Evolutionary conservation across 2,113 vertebrate genomes (phyloP).

Genomic region (Tetraodon nigroviridis): DNA sequence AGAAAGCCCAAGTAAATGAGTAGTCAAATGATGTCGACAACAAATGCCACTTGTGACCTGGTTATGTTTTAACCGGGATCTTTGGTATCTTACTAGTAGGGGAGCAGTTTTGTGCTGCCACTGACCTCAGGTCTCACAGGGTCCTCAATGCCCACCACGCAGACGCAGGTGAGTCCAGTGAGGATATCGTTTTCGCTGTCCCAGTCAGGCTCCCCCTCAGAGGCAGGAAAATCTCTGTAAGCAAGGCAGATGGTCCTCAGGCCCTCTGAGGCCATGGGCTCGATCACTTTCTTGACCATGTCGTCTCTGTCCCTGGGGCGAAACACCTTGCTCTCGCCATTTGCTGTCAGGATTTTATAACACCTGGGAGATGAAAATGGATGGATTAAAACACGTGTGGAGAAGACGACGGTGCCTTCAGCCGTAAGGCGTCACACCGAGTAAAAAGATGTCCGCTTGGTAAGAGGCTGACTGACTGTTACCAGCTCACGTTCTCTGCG

Average conservation of each 20-base stretch:
- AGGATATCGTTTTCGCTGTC: slow-evolving; percentile 95
- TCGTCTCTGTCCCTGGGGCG: slow-evolving; percentile 92
- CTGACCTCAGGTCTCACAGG: slow-evolving; percentile 93
- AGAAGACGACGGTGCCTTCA: slow-evolving; percentile 18
- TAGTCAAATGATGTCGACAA: background rate
- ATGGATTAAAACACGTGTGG: slow-evolving; percentile 23
- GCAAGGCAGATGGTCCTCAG: slow-evolving; percentile 96
- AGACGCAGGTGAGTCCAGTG: slow-evolving; percentile 88
- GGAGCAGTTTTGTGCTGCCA: background rate
- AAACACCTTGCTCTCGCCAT: slow-evolving; percentile 89
- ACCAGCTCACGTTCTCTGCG: slow-evolving; percentile 64
- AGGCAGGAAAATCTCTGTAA: slow-evolving; percentile 89
- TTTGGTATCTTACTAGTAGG: background rate
- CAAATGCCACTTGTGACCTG: background rate
- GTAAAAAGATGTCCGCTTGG: slow-evolving; percentile 60
- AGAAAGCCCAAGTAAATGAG: slow-evolving; percentile 13
- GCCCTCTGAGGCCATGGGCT: slow-evolving; percentile 98
- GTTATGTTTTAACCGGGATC: background rate
- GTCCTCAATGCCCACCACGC: slow-evolving; percentile 97
- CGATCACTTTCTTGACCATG: slow-evolving; percentile 93
- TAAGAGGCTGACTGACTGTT: slow-evolving; percentile 69
- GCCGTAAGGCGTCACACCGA: slow-evolving; percentile 39
- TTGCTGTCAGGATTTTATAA: slow-evolving; percentile 89
- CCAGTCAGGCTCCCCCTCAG: slow-evolving; percentile 94
- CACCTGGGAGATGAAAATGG: slow-evolving; percentile 74